Base-by-base conservation (phyloP, 1,140 invertebrate genomes). In the Anoplophora glabripennis region DNA sequence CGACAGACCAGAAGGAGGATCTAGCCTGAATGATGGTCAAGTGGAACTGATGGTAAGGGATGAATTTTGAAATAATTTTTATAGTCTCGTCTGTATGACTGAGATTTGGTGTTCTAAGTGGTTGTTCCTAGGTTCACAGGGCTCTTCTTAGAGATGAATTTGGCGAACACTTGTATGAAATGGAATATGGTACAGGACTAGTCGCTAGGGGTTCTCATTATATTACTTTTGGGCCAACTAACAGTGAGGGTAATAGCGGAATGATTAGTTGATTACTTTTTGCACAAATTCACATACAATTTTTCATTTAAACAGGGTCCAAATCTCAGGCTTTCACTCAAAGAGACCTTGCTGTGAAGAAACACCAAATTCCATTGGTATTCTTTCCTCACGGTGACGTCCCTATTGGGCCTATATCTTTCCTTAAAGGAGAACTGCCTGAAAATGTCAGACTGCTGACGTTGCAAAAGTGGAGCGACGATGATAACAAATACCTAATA, bases 1-100 rank as follows among this genome's bases (percentile, higher is more conserved):
- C 41, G 65, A 98, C 74, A 77, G 96, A 52, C 81, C 90, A 0
- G 87, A 97, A 75, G 95, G 93, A 35, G 94, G 92, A 0, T 79
- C 83, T 7, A 93, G 90, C 61, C 76, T 94, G 21, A 64, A 74
- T 0, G 85, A 85, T 63, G 89, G 89, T 1, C 80, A 87, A 67
- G 68, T 92, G 5, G 89, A 92, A 70, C 67, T 92, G 0, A 92
- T 93, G 90, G 84, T 67, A 28, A 49, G 42, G 21, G 5, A 28
- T 28, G 5, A 28, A 3, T 2, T 28, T 28, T 28, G n/a, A n/a
- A n/a, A n/a, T n/a, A n/a, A n/a, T n/a, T n/a, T n/a, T n/a, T n/a
- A n/a, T n/a, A n/a, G n/a, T n/a, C n/a, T n/a, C n/a, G 21, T 28
- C 3, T 28, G 21, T 28, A 28, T 28, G 21, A 28, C 5, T 28